Evolutionary conservation across 2,888 invertebrate species (phyloP).

Genomic region (Drosophila barbarae): DNA sequence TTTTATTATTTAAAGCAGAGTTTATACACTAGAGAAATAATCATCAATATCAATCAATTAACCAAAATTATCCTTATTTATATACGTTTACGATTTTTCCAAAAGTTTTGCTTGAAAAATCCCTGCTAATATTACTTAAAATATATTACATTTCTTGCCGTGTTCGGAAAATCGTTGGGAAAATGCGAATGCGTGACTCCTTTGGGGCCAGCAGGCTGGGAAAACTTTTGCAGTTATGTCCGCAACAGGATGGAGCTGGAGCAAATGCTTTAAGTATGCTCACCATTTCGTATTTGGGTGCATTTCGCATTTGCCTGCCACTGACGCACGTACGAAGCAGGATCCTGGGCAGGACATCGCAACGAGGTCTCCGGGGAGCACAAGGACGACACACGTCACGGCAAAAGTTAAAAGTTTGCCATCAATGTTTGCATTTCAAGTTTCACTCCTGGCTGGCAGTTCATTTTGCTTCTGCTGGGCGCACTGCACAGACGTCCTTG

Average conservation of each 20-base stretch:
- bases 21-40: neutral
- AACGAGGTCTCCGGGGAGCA: slow-evolving; percentile 14
- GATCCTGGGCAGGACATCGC: slow-evolving; percentile 8
- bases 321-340: slow-evolving; percentile 30
- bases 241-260: slow-evolving; percentile 34
- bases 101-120: neutral
- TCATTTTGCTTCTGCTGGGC: slow-evolving; percentile 51
- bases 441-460: slow-evolving; percentile 52
- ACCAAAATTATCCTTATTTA: neutral
- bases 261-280: slow-evolving; percentile 47
- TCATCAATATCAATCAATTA: too few relatives aligned
- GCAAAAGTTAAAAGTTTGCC: slow-evolving; percentile 64
- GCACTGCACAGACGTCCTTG: slow-evolving; percentile 57
- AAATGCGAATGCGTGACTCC: slow-evolving; percentile 27
- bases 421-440: slow-evolving; percentile 62
- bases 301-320: slow-evolving; percentile 30
- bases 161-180: slow-evolving; percentile 15
- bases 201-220: slow-evolving; percentile 15
- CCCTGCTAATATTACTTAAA: neutral
- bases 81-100: neutral
- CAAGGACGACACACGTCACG: slow-evolving; percentile 51
- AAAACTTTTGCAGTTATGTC: slow-evolving; percentile 47
- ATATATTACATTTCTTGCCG: slow-evolving; percentile 1
- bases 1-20: neutral
- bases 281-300: slow-evolving; percentile 40